phyloP scores from a whole-genome alignment of 2,888 invertebrate genomes.

The Geophilus truncorum region DNA sequence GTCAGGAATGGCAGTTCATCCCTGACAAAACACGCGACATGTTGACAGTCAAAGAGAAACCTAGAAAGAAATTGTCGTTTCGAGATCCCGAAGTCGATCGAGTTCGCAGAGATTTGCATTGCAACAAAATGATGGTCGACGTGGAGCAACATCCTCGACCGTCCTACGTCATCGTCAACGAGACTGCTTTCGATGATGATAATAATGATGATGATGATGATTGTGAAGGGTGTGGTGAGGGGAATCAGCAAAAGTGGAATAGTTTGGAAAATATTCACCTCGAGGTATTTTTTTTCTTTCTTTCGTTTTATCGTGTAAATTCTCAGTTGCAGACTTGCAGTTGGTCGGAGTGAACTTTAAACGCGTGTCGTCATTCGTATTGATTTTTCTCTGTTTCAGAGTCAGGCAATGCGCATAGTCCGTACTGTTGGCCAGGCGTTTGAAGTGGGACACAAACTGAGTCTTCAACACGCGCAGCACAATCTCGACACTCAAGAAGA shows the following conservation, averaged over 20 bases:
- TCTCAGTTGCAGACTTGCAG: constrained; percentile 7
- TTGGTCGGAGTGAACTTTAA: neutral
- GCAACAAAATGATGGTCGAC: constrained; percentile 31
- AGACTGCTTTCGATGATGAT: constrained; percentile 25
- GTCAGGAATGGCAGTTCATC: constrained; percentile 20
- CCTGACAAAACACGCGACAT: constrained; percentile 22
- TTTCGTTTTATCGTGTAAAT: neutral
- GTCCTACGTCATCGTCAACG: constrained; percentile 6
- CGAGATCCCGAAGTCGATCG: constrained; percentile 72
- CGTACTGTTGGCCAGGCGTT: constrained; percentile 98
- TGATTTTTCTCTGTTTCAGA: constrained; percentile 58
- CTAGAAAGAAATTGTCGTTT: constrained; percentile 80
- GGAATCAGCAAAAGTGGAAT: neutral
- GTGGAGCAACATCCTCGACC: neutral
- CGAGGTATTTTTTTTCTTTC: constrained; percentile 32
- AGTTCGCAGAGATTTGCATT: constrained; percentile 37
- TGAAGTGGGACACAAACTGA: constrained; percentile 97
- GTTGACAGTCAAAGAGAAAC: constrained; percentile 54
- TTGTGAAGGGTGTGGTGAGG: neutral
- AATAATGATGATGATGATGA: neutral
- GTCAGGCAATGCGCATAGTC: constrained; percentile 97
- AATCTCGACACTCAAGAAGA: constrained; percentile 45
- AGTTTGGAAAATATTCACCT: constrained; percentile 36
- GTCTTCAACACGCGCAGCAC: constrained; percentile 56
- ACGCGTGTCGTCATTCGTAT: constrained; percentile 35